These are phyloP conservation scores for Charadrius vociferus DNA, from an alignment of 2,113 vertebrate genomes.

Conservation along the genomic window DNA sequence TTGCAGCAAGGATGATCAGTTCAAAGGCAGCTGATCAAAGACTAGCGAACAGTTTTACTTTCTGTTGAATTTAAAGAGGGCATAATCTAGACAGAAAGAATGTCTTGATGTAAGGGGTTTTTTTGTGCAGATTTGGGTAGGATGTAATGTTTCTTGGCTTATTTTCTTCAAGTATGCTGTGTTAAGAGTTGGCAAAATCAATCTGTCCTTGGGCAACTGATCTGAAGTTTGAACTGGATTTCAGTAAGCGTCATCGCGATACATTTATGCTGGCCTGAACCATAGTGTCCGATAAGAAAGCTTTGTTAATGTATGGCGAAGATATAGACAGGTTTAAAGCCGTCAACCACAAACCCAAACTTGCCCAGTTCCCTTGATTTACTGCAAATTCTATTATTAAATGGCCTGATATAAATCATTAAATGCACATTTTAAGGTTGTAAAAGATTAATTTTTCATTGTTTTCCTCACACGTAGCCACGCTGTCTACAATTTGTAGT, in stretches of 20 bases:
- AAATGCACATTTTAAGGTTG: slow-evolving; percentile 54
- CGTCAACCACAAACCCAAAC: slow-evolving; percentile 42
- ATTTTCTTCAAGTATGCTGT: slow-evolving; percentile 14
- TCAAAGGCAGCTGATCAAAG: background rate
- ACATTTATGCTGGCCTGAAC: slow-evolving; percentile 20
- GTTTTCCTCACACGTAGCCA: background rate
- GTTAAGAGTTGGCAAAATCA: slow-evolving; percentile 16
- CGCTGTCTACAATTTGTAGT: slow-evolving; percentile 14
- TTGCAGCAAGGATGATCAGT: background rate
- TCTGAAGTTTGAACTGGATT: slow-evolving; percentile 28
- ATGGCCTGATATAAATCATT: slow-evolving; percentile 54
- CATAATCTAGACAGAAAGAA: background rate
- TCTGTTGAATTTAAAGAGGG: background rate
- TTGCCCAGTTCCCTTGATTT: slow-evolving; percentile 51
- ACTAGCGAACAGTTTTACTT: background rate
- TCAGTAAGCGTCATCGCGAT: background rate
- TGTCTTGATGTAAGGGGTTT: background rate
- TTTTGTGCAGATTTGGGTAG: background rate
- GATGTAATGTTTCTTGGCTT: background rate
- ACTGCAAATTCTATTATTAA: slow-evolving; percentile 69
- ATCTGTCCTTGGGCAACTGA: background rate
- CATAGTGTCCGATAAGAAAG: background rate
- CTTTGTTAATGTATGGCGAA: slow-evolving; percentile 9
- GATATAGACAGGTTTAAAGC: slow-evolving; percentile 10
- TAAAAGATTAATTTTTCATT: slow-evolving; percentile 49